phyloP scores from a whole-genome alignment of 2,888 invertebrate species.

The Emmelina monodactyla region DNA sequence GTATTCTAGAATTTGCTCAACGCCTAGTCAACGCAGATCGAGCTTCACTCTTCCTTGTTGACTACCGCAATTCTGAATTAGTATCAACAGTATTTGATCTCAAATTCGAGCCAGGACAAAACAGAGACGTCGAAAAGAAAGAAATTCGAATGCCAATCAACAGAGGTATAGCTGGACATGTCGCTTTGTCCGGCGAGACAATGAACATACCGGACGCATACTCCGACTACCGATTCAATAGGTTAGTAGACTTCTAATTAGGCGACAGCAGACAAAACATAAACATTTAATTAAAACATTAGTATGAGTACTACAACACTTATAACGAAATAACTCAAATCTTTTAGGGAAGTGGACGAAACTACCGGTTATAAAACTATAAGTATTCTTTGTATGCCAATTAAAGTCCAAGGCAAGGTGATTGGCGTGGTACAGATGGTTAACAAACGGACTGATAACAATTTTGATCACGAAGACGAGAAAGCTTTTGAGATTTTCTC shows the following conservation, averaged over 20 bases:
- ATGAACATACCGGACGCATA: slow-evolving; percentile 87
- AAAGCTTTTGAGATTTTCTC: slow-evolving; percentile 85
- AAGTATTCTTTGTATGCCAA: slow-evolving; percentile 87
- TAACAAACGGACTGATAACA: slow-evolving; percentile 65
- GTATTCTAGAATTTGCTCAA: slow-evolving; percentile 85
- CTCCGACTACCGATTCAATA: slow-evolving; percentile 78
- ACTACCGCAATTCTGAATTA: slow-evolving; percentile 74
- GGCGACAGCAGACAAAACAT: too few species aligned
- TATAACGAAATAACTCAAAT: background rate
- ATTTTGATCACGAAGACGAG: slow-evolving; percentile 74
- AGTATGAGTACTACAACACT: too few species aligned
- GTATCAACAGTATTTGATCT: slow-evolving; percentile 85
- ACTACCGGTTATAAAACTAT: slow-evolving; percentile 74
- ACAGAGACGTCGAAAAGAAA: slow-evolving; percentile 37
- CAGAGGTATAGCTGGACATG: slow-evolving; percentile 83
- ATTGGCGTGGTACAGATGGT: slow-evolving; percentile 93
- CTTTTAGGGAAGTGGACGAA: slow-evolving; percentile 68
- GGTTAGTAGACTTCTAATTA: slow-evolving; percentile 22
- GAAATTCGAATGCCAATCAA: slow-evolving; percentile 76
- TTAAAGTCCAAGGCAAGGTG: slow-evolving; percentile 77
- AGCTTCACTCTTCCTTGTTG: slow-evolving; percentile 83
- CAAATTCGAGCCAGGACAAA: slow-evolving; percentile 31
- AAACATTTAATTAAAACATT: background rate
- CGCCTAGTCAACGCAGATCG: slow-evolving; percentile 82
- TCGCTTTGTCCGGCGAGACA: slow-evolving; percentile 79